phyloP scores from a whole-genome alignment of 2,888 invertebrate genomes.

The Embidobia sp. region DNA sequence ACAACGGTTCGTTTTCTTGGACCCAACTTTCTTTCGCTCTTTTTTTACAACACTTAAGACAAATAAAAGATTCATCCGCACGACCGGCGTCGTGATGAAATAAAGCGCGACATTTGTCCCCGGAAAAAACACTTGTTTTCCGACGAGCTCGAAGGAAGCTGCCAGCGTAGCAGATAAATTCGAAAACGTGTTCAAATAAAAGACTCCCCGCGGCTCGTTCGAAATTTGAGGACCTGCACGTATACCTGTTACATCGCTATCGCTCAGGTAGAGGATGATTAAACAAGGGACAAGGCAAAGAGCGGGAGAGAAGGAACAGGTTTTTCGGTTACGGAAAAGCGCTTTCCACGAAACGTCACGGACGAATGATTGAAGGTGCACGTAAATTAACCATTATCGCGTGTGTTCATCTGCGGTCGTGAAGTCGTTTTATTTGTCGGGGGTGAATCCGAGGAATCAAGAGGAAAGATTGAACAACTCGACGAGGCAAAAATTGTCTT shows the following conservation, averaged over 20 bases:
- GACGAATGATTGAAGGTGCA: constrained; percentile 45
- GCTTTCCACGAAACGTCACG: constrained; percentile 35
- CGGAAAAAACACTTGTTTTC: constrained; percentile 26
- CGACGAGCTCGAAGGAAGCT: background rate
- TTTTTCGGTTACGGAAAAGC: constrained; percentile 46
- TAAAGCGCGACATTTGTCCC: constrained; percentile 22
- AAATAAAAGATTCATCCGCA: constrained; percentile 19
- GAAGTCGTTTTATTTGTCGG: background rate
- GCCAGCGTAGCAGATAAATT: constrained; percentile 37
- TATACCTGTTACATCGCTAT: constrained; percentile 60
- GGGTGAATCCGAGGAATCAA: constrained; percentile 1
- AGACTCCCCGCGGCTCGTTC: constrained; percentile 25
- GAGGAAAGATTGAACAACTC: constrained; percentile 8
- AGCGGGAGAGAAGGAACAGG: constrained; percentile 34
- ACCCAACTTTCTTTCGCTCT: background rate
- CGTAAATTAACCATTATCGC: constrained; percentile 52
- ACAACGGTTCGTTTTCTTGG: too few relatives aligned
- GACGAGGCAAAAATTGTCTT: constrained; percentile 12
- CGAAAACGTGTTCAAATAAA: constrained; percentile 55
- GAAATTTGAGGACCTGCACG: constrained; percentile 18
- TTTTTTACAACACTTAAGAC: background rate
- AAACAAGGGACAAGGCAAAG: background rate
- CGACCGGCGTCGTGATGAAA: constrained; percentile 20
- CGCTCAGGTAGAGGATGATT: constrained; percentile 36
- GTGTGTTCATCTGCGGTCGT: constrained; percentile 52